Conservation (phyloP, 2,888 invertebrate species). For the Erebia aethiops region DNA sequence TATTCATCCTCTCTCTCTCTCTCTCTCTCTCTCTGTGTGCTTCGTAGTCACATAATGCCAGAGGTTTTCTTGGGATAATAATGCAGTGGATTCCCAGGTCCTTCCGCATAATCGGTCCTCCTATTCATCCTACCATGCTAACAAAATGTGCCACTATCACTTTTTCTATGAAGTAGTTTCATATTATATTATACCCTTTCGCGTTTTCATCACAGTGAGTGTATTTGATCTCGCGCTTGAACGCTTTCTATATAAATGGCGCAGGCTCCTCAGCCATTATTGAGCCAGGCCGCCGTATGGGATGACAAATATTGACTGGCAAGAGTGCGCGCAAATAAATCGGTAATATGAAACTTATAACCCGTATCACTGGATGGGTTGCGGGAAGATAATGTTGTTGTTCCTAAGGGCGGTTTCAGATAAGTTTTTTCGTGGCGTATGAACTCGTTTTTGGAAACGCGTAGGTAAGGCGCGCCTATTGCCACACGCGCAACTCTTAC, state of each 20-base stretch:
- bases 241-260: conserved; percentile 36
- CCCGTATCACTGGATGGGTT: conserved; percentile 5
- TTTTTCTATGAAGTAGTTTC: conserved; percentile 1
- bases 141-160: conserved; percentile 3
- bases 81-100: no score
- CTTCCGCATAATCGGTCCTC: neutral
- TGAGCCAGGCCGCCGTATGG: conserved; percentile 41
- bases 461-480: no score
- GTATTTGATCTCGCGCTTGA: conserved; percentile 37
- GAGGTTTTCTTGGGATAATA: no score
- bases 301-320: conserved; percentile 44
- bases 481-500: no score
- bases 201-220: conserved; percentile 31
- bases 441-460: no score
- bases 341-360: conserved; percentile 42
- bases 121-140: neutral
- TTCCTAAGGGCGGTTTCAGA: neutral
- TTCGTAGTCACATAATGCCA: no score
- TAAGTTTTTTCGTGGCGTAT: no score
- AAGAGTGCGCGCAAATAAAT: conserved; percentile 41
- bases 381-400: conserved; percentile 14
- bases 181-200: conserved; percentile 20
- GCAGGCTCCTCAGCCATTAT: conserved; percentile 39
- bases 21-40: no score
- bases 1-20: neutral